Conservation (phyloP, 2,113 vertebrate species). For the Saccopteryx bilineata region DNA sequence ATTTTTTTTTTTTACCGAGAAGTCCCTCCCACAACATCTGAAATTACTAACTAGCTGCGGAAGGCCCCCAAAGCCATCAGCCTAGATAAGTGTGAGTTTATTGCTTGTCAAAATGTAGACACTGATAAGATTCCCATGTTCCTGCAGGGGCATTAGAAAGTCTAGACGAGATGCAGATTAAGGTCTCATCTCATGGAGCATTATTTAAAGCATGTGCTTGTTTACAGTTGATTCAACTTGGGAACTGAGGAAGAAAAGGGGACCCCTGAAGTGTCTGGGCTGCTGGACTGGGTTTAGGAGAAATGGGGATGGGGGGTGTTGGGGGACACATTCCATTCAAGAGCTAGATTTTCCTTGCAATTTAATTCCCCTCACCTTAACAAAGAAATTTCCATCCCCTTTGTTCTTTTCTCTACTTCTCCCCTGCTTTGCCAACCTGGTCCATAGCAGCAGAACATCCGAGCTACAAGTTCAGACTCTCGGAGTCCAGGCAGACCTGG, state of each 20-base stretch:
- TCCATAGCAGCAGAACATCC: background rate
- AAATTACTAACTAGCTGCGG: conserved; percentile 85
- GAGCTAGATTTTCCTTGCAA: background rate
- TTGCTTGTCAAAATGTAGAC: conserved; percentile 69
- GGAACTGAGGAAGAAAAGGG: background rate
- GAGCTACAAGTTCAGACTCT: background rate
- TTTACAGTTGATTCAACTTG: conserved; percentile 52
- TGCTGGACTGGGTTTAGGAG: background rate
- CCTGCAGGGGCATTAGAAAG: conserved; percentile 64
- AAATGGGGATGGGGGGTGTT: no score
- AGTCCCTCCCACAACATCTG: conserved; percentile 84
- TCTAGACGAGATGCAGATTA: conserved; percentile 70
- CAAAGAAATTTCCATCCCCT: background rate
- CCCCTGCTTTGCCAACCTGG: background rate
- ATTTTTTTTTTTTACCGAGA: conserved; percentile 74
- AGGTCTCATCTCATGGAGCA: background rate
- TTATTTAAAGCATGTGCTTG: conserved; percentile 53
- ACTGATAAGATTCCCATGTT: conserved; percentile 46
- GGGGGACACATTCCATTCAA: background rate
- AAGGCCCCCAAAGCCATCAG: conserved; percentile 77
- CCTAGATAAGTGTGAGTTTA: conserved; percentile 76
- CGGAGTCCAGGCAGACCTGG: background rate
- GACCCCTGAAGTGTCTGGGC: background rate
- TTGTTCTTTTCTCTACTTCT: background rate
- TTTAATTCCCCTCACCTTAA: background rate